A percentile compares a stretch with the other conserved stretches of the same genome.
Evolutionary conservation across 1,140 invertebrate species (phyloP).

Genomic region (Calephelis nemesis): DNA sequence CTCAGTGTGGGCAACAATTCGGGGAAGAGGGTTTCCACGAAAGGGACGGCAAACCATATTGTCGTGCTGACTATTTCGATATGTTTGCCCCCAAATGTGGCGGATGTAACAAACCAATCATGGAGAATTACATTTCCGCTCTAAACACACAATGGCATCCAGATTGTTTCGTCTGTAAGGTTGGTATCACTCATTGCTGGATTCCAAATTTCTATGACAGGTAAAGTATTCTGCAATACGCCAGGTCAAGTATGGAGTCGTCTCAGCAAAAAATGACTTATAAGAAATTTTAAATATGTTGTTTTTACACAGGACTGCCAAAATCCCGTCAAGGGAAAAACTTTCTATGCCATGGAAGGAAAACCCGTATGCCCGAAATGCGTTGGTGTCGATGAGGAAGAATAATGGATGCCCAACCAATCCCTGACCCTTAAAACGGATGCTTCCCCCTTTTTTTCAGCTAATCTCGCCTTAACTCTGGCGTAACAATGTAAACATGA

Average conservation of each 20-base stretch:
- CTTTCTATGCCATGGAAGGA: constrained; percentile 96
- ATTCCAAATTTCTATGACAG: constrained; percentile 27
- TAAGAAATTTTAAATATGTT: constrained; percentile 37
- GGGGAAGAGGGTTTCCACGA: constrained; percentile 98
- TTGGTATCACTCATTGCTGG: constrained; percentile 80
- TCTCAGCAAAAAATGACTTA: constrained; percentile 24
- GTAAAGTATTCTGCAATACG: constrained; percentile 41
- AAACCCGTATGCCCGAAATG: constrained; percentile 94
- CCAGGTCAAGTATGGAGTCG: constrained; percentile 63
- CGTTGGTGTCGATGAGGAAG: constrained; percentile 93
- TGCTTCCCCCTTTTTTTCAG: constrained; percentile 70
- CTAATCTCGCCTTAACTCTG: constrained; percentile 53
- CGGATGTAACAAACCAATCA: constrained; percentile 97
- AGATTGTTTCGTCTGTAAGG: constrained; percentile 99
- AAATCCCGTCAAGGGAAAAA: constrained; percentile 93
- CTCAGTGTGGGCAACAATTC: constrained; percentile 97
- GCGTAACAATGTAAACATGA: not conserved
- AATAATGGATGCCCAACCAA: constrained; percentile 79
- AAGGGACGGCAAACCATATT: constrained; percentile 96
- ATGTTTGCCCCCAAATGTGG: constrained; percentile 99
- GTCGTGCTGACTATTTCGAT: constrained; percentile 97
- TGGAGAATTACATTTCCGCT: constrained; percentile 99
- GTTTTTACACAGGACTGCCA: constrained; percentile 90
- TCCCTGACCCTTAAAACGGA: constrained; percentile 46
- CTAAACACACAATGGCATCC: constrained; percentile 99